phyloP scores from a whole-genome alignment of 2,797 vertebrate species.

The Hemibagrus guttatus region DNA sequence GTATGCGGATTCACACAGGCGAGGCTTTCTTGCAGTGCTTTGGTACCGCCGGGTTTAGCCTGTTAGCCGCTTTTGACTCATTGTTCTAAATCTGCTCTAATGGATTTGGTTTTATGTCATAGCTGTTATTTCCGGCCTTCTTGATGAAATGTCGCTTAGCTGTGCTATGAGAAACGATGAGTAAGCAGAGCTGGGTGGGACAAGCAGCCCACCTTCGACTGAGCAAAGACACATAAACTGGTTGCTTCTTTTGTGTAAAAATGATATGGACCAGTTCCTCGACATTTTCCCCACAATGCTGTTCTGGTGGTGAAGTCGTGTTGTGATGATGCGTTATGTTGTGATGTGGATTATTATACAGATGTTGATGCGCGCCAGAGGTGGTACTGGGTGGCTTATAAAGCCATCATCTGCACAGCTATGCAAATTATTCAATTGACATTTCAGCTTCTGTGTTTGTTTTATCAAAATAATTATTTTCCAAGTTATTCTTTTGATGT shows the following conservation, averaged over 20 bases:
- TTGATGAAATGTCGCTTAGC: not conserved
- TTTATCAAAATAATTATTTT: not conserved
- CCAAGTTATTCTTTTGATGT: not conserved
- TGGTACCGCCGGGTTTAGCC: constrained; percentile 48
- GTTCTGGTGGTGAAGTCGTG: not conserved
- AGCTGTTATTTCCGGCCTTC: not conserved
- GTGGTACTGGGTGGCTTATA: not conserved
- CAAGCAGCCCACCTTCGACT: not conserved
- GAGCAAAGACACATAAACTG: not conserved
- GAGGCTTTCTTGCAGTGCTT: constrained; percentile 3
- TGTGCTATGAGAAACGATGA: constrained; percentile 32
- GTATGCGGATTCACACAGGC: not conserved
- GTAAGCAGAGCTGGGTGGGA: constrained; percentile 45
- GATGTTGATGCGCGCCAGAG: not conserved
- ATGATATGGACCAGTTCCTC: not conserved
- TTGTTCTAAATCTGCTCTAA: constrained; percentile 31
- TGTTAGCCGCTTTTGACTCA: constrained; percentile 42
- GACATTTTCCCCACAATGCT: not conserved
- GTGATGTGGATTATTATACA: not conserved
- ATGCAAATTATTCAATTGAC: not conserved
- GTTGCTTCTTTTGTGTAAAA: not conserved
- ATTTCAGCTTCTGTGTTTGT: not conserved
- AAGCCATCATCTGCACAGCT: not conserved
- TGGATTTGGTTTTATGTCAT: constrained; percentile 19
- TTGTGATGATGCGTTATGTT: no score